Base-by-base conservation (phyloP, 2,113 vertebrate species). In the Clarias macrocephalus region DNA sequence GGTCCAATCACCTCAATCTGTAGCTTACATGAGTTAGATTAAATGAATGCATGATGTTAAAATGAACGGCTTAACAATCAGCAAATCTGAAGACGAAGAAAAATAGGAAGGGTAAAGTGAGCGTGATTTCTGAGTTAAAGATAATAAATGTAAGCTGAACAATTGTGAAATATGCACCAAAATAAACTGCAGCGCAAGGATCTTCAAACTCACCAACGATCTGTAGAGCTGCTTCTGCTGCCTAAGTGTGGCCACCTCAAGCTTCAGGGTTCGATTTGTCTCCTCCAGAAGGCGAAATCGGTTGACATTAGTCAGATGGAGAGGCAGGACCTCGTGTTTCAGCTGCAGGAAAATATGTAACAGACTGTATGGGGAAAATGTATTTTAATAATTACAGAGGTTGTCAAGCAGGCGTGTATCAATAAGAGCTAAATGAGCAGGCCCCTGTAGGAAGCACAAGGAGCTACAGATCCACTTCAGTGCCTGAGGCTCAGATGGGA, bases 251-350 rank as follows among this genome's bases (percentile, higher is more conserved):
- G 94, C 89, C 85, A 95, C 94, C 93, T 95, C 85, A 54, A 92
- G 91, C 80, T 91, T 87, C 2, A 94, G 90, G 54, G 90, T 73
- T 82, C 88, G 91, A 0, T 90, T 93, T 48, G 89, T 91, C 52
- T 94, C 94, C 82, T 94, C 95, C 92, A 95, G 33, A 87, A 93
- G 63, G 10, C 4, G 88, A 30, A 86, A 91, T 84, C 87, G 92
- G 52, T 89, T 93, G 91, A 88, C 88, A n/a, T 59, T 65, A 3
- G 90, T 11, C 70, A 93, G 90, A 84, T 90, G 94, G 89, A 92
- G 92, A 80, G 90, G 57, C 76, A 93, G 83, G 1, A 89, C 89
- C 23, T 93, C 96, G 93, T 93, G 90, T 92, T 95, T 94, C 63
- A 90, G 90, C 96, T 97, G 93, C 2, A 68, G 88, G 42, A 56